Base-by-base conservation (phyloP, 2,113 vertebrate species). In the Acinonyx jubatus region DNA sequence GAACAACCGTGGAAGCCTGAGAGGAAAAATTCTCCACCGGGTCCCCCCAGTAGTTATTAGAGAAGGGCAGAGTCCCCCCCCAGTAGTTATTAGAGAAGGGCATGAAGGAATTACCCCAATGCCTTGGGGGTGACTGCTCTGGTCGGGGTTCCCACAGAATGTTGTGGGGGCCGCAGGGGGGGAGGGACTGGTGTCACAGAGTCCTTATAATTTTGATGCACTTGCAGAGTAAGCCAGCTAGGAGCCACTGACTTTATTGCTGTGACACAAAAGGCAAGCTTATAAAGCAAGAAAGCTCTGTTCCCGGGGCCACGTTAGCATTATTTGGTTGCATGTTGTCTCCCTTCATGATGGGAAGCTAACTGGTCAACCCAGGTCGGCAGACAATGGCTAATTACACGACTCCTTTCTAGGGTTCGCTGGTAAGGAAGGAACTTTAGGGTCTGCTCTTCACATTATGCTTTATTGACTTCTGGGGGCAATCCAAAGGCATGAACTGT, bases 261-360 rank as follows among this genome's bases (percentile, higher is more conserved):
- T 73, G 5, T 61, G 55, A 82, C 50, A 57, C 71, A n/a, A 48
- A 91, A n/a, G 57, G 36, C 52, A 84, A 29, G 16, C 71, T 85
- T 45, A 38, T 55, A 19, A 92, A 94, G 55, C 93, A 90, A 96
- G 50, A 78, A 68, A 94, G 16, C n/a, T 52, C 16, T 3, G 31
- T 31, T 36, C 41, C 36, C 61, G 16, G 15, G 61, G 57, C 13
- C 69, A 29, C 23, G 4, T n/a, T 45, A 89, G 38, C 38, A 36
- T 41, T 41, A 25, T 52, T 66, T 66, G 33, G 33, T 23, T 69
- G 3, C 27, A 5, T 76, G 23, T 36, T 63, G 45, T 63, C 79
- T 55, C 48, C 38, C 45, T 91, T 61, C 38, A 4, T 36, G 57
- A 63, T 76, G 63, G 94, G 71, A 25, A 84, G 71, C 57, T 83